Percentiles rank a stretch among this genome's conserved stretches.
phyloP scores from a whole-genome alignment of 2,113 vertebrate genomes.

The Lagopus muta region DNA sequence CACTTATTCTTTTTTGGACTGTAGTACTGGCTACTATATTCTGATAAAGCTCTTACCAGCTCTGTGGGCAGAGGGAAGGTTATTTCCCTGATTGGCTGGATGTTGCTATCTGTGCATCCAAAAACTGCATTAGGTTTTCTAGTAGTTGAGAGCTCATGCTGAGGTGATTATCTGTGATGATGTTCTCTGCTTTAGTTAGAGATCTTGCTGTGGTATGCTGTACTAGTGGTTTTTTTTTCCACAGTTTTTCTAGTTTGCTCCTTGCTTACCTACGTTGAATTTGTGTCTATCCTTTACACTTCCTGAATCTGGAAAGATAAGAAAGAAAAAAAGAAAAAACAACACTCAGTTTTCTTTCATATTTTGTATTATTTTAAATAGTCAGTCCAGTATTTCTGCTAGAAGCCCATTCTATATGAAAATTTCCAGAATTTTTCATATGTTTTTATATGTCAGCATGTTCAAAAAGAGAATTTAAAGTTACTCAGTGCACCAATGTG shows the following conservation, averaged over 20 bases:
- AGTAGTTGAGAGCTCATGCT: not conserved
- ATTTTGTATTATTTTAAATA: not conserved
- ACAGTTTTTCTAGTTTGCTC: not conserved
- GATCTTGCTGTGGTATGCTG: not conserved
- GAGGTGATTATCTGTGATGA: slow-evolving; percentile 7
- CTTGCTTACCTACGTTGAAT: not conserved
- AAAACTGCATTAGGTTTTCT: not conserved
- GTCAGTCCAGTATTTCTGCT: not conserved
- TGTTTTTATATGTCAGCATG: not conserved
- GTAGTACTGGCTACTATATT: not conserved
- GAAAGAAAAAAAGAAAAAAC: not conserved
- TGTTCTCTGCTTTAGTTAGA: not conserved
- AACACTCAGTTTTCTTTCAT: not conserved
- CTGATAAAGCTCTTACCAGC: not conserved
- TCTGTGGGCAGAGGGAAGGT: not conserved
- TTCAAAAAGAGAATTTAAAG: not conserved
- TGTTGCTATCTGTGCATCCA: not conserved
- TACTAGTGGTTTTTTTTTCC: not conserved
- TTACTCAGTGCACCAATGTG: not conserved
- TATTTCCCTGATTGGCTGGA: not conserved
- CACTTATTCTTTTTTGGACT: not conserved
- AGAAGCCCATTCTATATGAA: not conserved
- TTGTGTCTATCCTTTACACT: not conserved
- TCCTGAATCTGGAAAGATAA: not conserved
- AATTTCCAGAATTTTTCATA: not conserved